Conservation (phyloP, 2,113 vertebrate genomes). For the Meleagris gallopavo region DNA sequence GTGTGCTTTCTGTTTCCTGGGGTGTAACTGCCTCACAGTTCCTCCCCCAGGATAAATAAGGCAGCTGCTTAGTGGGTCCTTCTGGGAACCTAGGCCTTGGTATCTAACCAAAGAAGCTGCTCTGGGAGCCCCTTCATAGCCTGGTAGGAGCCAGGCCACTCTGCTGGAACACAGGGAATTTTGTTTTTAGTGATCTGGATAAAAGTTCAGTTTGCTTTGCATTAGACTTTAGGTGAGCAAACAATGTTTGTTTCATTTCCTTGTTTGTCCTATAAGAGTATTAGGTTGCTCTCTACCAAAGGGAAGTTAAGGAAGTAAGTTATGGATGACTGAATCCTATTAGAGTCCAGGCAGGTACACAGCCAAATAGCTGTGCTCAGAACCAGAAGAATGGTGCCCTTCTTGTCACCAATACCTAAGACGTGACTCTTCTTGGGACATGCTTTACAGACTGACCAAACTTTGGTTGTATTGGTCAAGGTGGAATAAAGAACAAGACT, state of each 20-base stretch:
- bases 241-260: background rate
- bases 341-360: background rate
- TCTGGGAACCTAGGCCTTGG: background rate
- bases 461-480: background rate
- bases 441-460: background rate
- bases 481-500: background rate
- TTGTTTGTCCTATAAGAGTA: background rate
- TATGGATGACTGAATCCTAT: background rate
- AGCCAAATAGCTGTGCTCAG: background rate
- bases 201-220: background rate
- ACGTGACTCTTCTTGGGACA: background rate
- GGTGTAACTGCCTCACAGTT: background rate
- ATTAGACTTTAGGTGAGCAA: background rate
- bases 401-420: background rate
- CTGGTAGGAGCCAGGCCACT: background rate
- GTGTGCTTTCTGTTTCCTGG: background rate
- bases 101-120: background rate
- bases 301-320: background rate
- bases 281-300: background rate
- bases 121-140: background rate
- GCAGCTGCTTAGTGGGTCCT: background rate
- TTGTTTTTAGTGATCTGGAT: background rate
- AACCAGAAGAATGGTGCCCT: background rate
- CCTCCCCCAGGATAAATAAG: background rate
- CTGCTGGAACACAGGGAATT: background rate